Conservation (phyloP, 1,140 invertebrate genomes). For the Globodera ellingtonae region DNA sequence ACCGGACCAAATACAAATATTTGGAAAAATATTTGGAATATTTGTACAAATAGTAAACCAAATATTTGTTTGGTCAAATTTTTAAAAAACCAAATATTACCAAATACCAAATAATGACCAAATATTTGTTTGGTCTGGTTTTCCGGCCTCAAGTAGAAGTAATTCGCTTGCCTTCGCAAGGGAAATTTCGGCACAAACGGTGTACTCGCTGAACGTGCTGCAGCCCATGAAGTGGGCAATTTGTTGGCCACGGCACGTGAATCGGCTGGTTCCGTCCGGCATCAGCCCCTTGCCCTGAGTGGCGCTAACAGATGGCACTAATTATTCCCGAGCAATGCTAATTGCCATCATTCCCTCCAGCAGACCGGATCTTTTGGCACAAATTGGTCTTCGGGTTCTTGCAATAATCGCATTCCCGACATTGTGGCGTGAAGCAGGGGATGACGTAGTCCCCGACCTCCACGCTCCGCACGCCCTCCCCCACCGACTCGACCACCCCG, state of each 20-base stretch:
- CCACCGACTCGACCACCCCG: constrained; percentile 81
- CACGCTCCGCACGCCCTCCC: constrained; percentile 59
- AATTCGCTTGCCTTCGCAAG: constrained; percentile 73
- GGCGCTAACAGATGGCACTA: constrained; percentile 53
- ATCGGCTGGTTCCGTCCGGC: constrained; percentile 87
- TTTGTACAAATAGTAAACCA: too few relatives aligned
- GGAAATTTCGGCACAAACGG: constrained; percentile 93
- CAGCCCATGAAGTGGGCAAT: constrained; percentile 97
- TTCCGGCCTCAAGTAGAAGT: too few relatives aligned
- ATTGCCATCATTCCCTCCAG: neutral
- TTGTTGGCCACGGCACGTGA: constrained; percentile 85
- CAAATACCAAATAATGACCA: too few relatives aligned
- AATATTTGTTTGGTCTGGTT: too few relatives aligned
- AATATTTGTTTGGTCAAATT: too few relatives aligned
- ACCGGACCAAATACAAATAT: too few relatives aligned
- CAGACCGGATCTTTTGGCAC: constrained; percentile 83
- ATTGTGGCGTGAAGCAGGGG: constrained; percentile 94
- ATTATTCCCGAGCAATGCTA: neutral
- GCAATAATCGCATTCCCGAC: constrained; percentile 93
- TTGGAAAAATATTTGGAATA: too few relatives aligned
- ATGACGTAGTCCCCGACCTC: constrained; percentile 78
- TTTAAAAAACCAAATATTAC: too few relatives aligned
- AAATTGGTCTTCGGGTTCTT: constrained; percentile 92
- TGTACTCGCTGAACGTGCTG: constrained; percentile 95
- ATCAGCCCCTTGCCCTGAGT: constrained; percentile 74